A percentile compares a stretch with the other conserved stretches of the same genome.
Evolutionary conservation across 2,888 invertebrate genomes (phyloP).

Genomic region (Caenorhabditis sulstoni): DNA sequence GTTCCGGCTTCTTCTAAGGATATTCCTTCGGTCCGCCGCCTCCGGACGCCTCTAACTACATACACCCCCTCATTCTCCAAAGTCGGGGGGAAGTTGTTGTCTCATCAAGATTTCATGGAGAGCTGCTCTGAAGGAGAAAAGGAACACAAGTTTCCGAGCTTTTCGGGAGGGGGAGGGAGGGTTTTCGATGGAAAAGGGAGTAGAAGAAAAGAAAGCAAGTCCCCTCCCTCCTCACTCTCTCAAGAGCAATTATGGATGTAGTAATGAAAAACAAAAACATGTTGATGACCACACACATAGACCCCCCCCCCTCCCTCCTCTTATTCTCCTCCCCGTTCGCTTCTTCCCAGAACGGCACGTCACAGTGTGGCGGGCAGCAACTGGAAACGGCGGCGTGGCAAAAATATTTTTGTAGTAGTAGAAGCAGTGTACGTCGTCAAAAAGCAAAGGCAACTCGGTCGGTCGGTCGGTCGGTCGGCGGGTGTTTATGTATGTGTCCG

Average conservation of each 20-base stretch:
- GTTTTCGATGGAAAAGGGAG: constrained; percentile 4
- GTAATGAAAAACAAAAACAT: constrained; percentile 60
- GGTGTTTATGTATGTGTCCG: constrained; percentile 11
- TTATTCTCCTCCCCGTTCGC: background rate
- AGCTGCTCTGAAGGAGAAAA: background rate
- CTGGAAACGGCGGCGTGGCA: background rate
- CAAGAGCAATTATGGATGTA: constrained; percentile 52
- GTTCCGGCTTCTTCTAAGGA: too few species aligned
- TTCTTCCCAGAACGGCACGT: constrained; percentile 11
- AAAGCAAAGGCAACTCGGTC: constrained; percentile 6
- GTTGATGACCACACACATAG: constrained; percentile 44
- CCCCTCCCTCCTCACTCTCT: too few species aligned
- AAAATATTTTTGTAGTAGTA: constrained; percentile 54
- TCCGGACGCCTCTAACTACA: too few species aligned
- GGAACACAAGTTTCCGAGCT: too few species aligned
- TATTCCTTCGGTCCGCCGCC: too few species aligned
- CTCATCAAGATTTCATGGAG: constrained; percentile 38
- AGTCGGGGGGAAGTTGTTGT: background rate
- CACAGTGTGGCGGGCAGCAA: too few species aligned
- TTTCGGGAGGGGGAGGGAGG: constrained; percentile 11
- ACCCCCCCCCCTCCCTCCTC: constrained; percentile 4
- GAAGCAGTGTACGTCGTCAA: background rate
- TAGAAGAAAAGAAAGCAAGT: background rate
- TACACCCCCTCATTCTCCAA: constrained; percentile 1
- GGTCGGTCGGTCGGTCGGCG: background rate